Percentiles rank a stretch among this genome's conserved stretches.
Evolutionary conservation across 2,888 invertebrate genomes (phyloP).

Genomic region (Agriopis aurantiaria): DNA sequence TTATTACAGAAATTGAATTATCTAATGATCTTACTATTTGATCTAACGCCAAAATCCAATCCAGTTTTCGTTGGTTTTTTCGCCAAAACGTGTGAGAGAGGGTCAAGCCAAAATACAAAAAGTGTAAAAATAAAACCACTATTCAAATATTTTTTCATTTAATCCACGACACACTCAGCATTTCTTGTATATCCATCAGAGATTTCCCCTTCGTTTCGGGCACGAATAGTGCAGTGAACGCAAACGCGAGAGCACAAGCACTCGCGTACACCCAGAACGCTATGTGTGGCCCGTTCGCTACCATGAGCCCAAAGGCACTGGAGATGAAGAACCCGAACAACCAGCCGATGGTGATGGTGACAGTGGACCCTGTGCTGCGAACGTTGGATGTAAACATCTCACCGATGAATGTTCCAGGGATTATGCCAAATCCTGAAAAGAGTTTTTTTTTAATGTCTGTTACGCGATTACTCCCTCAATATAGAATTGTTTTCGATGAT

Average conservation of each 20-base stretch:
- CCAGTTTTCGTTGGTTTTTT: too few relatives aligned
- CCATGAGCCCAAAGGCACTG: constrained; percentile 51
- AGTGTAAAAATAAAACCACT: neutral
- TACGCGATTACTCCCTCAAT: too few relatives aligned
- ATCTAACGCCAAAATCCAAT: too few relatives aligned
- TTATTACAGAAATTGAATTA: too few relatives aligned
- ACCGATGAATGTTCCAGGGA: constrained; percentile 55
- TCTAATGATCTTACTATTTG: too few relatives aligned
- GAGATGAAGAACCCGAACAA: constrained; percentile 52
- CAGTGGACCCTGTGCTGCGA: constrained; percentile 53
- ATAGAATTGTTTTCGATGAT: too few relatives aligned
- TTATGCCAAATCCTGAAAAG: constrained; percentile 56
- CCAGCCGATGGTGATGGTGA: constrained; percentile 49
- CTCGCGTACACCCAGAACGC: constrained; percentile 54
- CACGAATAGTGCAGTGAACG: constrained; percentile 52
- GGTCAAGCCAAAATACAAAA: too few relatives aligned
- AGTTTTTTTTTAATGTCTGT: too few relatives aligned
- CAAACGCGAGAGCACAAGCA: constrained; percentile 44
- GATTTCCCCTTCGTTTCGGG: constrained; percentile 62
- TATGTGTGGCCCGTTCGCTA: constrained; percentile 46
- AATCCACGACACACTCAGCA: constrained; percentile 48
- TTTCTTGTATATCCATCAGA: constrained; percentile 54
- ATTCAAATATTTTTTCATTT: neutral
- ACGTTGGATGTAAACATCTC: constrained; percentile 61
- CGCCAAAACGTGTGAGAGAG: too few relatives aligned